Percentiles rank a stretch among this genome's conserved stretches.
Conservation (phyloP, 2,888 invertebrate genomes). For the Choristoneura rosaceana region DNA sequence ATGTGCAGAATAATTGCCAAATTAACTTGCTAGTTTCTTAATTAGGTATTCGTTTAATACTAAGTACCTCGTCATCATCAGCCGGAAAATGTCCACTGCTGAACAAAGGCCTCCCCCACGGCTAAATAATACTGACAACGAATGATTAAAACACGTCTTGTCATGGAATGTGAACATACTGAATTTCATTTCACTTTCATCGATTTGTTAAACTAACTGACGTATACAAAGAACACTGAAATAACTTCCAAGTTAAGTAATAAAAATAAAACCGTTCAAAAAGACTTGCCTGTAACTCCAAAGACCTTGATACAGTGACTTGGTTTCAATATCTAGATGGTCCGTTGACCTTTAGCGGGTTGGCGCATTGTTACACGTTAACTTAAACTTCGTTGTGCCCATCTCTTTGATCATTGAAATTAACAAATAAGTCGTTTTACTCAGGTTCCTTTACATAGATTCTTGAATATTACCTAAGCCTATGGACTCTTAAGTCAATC, state of each 20-base stretch:
- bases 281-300: constrained; percentile 66
- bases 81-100: too few relatives aligned
- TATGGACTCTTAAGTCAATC: too few relatives aligned
- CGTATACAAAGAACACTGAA: background rate
- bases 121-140: too few relatives aligned
- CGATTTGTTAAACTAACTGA: background rate
- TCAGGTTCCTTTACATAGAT: too few relatives aligned
- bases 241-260: background rate
- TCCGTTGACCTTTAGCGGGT: constrained; percentile 80
- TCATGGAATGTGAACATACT: background rate
- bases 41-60: background rate
- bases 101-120: too few relatives aligned
- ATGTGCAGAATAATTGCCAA: background rate
- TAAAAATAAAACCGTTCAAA: background rate
- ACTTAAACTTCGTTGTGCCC: constrained; percentile 12
- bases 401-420: background rate
- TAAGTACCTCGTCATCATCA: too few relatives aligned
- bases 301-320: constrained; percentile 82
- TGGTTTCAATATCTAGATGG: constrained; percentile 79
- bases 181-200: background rate
- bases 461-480: too few relatives aligned
- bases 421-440: background rate
- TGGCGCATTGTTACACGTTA: constrained; percentile 65
- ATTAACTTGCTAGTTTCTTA: background rate
- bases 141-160: background rate